phyloP scores from a whole-genome alignment of 1,140 invertebrate genomes.

The Medauroidea extradentata region DNA sequence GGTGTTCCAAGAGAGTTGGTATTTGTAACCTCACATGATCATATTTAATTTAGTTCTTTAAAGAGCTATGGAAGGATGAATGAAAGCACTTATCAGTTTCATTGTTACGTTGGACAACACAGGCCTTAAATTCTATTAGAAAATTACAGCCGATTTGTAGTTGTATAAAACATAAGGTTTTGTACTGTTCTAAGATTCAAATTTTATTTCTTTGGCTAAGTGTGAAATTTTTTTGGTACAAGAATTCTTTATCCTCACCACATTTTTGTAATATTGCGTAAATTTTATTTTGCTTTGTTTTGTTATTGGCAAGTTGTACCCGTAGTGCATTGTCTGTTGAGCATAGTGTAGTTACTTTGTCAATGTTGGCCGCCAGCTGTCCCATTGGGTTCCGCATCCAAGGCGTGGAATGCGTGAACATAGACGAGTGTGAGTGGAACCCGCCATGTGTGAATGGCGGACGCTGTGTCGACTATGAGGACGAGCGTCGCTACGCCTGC shows the following conservation, averaged over 20 bases:
- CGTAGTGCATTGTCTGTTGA: background rate
- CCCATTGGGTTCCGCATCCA: slow-evolving; percentile 59
- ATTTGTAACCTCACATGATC: too few species aligned
- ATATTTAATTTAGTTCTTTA: too few species aligned
- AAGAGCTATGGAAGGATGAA: too few species aligned
- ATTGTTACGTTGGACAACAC: too few species aligned
- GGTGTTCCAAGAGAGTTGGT: too few species aligned
- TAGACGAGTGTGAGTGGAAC: slow-evolving; percentile 66
- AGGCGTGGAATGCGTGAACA: slow-evolving; percentile 62
- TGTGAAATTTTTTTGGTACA: background rate
- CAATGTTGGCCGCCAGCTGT: slow-evolving; percentile 52
- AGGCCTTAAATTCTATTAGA: too few species aligned
- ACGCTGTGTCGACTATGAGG: slow-evolving; percentile 62
- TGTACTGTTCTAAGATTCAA: too few species aligned
- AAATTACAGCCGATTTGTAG: too few species aligned
- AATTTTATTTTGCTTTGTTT: slow-evolving; percentile 1
- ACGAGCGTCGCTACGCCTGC: slow-evolving; percentile 67
- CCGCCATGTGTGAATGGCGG: slow-evolving; percentile 68
- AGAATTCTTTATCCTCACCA: too few species aligned
- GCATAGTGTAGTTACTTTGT: background rate
- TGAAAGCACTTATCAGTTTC: too few species aligned
- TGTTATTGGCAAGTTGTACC: slow-evolving; percentile 2
- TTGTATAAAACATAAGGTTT: too few species aligned
- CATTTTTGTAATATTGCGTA: too few species aligned
- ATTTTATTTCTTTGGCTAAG: background rate